A percentile compares a stretch with the other conserved stretches of the same genome.
phyloP scores from a whole-genome alignment of 2,888 invertebrate genomes.

The Polyploca ridens region DNA sequence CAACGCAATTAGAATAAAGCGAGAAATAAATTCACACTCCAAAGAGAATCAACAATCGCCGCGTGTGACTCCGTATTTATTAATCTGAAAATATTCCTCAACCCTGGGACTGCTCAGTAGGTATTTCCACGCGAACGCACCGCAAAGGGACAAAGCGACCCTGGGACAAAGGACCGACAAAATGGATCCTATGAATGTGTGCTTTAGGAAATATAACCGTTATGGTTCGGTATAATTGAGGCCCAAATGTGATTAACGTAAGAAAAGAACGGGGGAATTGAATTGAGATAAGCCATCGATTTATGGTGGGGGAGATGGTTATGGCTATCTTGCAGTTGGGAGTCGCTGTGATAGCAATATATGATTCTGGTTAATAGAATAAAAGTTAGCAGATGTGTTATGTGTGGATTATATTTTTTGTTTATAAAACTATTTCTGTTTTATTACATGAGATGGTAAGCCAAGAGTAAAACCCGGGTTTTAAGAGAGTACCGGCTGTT shows the following conservation, averaged over 20 bases:
- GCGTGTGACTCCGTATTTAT: slow-evolving; percentile 8
- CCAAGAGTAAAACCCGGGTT: too few relatives aligned
- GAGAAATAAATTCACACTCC: background rate
- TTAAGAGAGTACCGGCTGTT: too few relatives aligned
- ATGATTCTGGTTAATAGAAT: background rate
- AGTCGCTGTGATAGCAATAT: background rate
- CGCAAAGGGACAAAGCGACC: slow-evolving; percentile 43
- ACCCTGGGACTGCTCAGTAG: slow-evolving; percentile 29
- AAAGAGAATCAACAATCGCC: slow-evolving; percentile 4
- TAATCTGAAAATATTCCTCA: slow-evolving; percentile 17
- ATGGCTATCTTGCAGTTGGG: background rate
- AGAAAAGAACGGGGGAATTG: slow-evolving; percentile 23
- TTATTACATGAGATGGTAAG: too few relatives aligned
- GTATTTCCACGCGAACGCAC: slow-evolving; percentile 41
- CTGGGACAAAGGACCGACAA: slow-evolving; percentile 39
- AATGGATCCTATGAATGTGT: slow-evolving; percentile 40
- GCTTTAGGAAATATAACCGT: slow-evolving; percentile 28
- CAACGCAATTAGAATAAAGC: background rate
- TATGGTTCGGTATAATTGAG: slow-evolving; percentile 27
- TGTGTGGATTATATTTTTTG: too few relatives aligned
- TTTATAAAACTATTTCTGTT: too few relatives aligned
- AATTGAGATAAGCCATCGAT: slow-evolving; percentile 19
- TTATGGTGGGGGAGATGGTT: slow-evolving; percentile 15
- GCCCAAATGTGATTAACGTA: slow-evolving; percentile 29
- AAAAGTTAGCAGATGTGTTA: too few relatives aligned